phyloP scores from a whole-genome alignment of 2,888 invertebrate species.

The Punctoribates punctum region DNA sequence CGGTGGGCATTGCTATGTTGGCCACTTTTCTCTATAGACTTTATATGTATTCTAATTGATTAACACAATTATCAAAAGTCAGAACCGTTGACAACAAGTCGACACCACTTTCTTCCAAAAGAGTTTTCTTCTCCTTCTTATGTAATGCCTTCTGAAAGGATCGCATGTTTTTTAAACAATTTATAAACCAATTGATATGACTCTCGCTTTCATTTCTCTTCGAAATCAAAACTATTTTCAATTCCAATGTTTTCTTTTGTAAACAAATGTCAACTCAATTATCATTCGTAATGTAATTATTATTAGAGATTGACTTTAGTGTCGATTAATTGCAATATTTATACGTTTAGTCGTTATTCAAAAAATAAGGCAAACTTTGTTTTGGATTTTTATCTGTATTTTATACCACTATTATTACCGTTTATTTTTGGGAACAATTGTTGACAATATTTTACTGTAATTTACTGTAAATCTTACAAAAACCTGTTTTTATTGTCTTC shows the following conservation, averaged over 20 bases:
- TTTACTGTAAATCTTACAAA: constrained; percentile 21
- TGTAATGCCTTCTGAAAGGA: neutral
- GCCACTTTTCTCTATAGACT: constrained; percentile 52
- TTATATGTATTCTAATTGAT: constrained; percentile 47
- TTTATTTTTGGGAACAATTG: constrained; percentile 36
- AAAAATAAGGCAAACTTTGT: neutral
- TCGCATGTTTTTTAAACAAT: neutral
- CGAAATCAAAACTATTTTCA: too few relatives aligned
- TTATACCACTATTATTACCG: constrained; percentile 21
- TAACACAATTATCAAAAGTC: neutral
- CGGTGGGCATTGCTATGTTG: constrained; percentile 52
- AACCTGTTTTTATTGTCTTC: neutral
- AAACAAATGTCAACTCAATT: too few relatives aligned
- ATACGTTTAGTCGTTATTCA: constrained; percentile 15
- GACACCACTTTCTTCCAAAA: constrained; percentile 9
- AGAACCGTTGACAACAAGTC: neutral
- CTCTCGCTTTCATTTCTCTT: too few relatives aligned
- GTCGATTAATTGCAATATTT: constrained; percentile 6
- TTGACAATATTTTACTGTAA: constrained; percentile 32
- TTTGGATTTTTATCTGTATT: constrained; percentile 12
- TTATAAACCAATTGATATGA: too few relatives aligned
- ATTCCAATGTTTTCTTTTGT: too few relatives aligned
- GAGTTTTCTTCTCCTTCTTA: neutral
- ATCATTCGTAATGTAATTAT: too few relatives aligned
- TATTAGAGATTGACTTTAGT: neutral